These are phyloP conservation scores for Ceryle rudis DNA, from an alignment of 2,797 vertebrate genomes.

Conservation along the genomic window DNA sequence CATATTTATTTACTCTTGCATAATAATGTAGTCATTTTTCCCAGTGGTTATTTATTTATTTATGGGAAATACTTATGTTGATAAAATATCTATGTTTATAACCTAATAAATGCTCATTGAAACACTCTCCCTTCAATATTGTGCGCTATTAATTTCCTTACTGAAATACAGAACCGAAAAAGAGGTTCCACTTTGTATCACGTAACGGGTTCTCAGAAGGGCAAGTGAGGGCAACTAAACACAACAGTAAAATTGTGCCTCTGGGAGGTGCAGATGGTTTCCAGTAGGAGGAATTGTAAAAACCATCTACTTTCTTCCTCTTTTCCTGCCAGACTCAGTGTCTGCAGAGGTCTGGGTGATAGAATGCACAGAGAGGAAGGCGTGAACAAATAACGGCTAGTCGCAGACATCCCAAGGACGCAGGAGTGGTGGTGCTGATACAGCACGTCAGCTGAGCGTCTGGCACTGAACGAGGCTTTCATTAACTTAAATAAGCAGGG, in stretches of 20 bases:
- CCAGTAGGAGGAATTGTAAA: background rate
- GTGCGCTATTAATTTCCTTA: background rate
- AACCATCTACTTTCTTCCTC: background rate
- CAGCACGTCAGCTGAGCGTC: background rate
- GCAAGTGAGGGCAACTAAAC: background rate
- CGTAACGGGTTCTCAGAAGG: background rate
- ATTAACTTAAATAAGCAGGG: background rate
- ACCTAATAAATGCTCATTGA: slow-evolving; percentile 28
- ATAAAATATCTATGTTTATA: background rate
- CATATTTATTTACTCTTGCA: background rate
- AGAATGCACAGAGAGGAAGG: background rate
- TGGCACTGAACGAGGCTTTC: background rate
- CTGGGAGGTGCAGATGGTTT: background rate
- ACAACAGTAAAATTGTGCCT: background rate
- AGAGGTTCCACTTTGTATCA: background rate
- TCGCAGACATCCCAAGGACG: background rate
- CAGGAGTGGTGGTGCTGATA: background rate
- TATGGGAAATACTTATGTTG: background rate
- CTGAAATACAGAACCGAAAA: background rate
- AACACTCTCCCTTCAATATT: background rate
- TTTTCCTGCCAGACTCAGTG: background rate
- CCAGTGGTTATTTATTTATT: background rate
- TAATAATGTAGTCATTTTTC: background rate
- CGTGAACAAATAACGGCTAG: background rate
- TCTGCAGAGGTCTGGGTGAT: background rate